Conservation (phyloP, 1,140 invertebrate species). For the Hesperophylax magnus region DNA sequence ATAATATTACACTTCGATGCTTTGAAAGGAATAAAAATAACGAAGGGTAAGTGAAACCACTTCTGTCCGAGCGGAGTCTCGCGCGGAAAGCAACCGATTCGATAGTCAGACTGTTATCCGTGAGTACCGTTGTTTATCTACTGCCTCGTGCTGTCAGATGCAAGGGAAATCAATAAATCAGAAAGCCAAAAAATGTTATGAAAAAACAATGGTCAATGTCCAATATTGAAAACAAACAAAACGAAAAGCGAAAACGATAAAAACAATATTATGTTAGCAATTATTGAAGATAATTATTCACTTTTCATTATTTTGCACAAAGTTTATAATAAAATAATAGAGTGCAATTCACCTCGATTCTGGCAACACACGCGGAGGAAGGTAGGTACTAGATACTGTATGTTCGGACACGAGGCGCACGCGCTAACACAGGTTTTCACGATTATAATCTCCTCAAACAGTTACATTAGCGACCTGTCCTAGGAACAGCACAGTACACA, state of each 20-base stretch:
- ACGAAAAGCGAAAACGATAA: neutral
- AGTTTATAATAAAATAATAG: neutral
- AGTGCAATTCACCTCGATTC: neutral
- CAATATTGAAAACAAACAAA: too few species aligned
- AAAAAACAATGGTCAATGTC: too few species aligned
- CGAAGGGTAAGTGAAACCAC: neutral
- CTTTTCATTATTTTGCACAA: too few species aligned
- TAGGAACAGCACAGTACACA: neutral
- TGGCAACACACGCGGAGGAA: conserved; percentile 15
- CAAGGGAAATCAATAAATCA: neutral
- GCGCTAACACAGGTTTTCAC: conserved; percentile 22
- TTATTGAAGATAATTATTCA: too few species aligned
- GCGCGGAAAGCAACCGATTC: neutral
- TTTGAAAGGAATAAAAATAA: too few species aligned
- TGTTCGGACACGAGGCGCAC: neutral
- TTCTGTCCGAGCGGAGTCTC: neutral
- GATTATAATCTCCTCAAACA: conserved; percentile 6
- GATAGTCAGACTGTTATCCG: neutral
- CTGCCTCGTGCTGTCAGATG: conserved; percentile 8
- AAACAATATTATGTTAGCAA: neutral
- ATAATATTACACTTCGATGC: too few species aligned
- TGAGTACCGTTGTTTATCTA: conserved; percentile 4
- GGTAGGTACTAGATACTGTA: neutral
- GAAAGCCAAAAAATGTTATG: neutral
- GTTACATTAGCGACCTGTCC: neutral